Evolutionary conservation across 2,888 invertebrate species (phyloP).

Genomic region (Brachypterus glaber): DNA sequence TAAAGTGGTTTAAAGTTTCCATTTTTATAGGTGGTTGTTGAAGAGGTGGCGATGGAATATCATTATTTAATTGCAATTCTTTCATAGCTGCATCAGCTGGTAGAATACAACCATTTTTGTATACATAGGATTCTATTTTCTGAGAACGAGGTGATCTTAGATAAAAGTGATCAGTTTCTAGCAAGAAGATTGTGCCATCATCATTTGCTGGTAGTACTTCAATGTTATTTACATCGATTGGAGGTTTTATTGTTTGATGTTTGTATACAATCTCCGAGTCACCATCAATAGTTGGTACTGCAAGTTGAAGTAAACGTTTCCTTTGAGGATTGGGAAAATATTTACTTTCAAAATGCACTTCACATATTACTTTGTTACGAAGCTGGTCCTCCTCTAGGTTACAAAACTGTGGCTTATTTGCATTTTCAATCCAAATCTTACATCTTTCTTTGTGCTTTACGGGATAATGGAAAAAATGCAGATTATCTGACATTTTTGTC

Average conservation of each 20-base stretch:
- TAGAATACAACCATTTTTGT: constrained; percentile 32
- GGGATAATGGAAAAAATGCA: constrained; percentile 54
- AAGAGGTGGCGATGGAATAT: not conserved
- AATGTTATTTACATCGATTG: constrained; percentile 18
- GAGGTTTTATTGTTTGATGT: constrained; percentile 13
- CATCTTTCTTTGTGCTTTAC: constrained; percentile 51
- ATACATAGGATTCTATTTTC: constrained; percentile 32
- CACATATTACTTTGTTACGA: constrained; percentile 51
- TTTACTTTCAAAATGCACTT: constrained; percentile 48
- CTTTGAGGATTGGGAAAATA: constrained; percentile 46
- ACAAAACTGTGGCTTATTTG: constrained; percentile 44
- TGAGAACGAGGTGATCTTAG: constrained; percentile 21
- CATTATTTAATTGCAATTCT: not conserved
- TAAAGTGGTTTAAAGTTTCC: constrained; percentile 1
- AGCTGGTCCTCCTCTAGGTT: constrained; percentile 49
- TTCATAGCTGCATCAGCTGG: constrained; percentile 17
- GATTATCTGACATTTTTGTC: constrained; percentile 40
- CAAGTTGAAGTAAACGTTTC: constrained; percentile 46
- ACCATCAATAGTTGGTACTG: constrained; percentile 45
- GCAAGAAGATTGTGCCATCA: constrained; percentile 34
- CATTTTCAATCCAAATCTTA: constrained; percentile 49
- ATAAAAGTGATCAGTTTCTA: constrained; percentile 32
- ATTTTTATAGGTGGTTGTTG: not conserved
- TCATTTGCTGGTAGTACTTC: constrained; percentile 33
- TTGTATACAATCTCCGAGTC: no score